These are phyloP conservation scores for Porites lobata DNA, from an alignment of 92 coral and sea anemone species.

Conservation along the genomic window DNA sequence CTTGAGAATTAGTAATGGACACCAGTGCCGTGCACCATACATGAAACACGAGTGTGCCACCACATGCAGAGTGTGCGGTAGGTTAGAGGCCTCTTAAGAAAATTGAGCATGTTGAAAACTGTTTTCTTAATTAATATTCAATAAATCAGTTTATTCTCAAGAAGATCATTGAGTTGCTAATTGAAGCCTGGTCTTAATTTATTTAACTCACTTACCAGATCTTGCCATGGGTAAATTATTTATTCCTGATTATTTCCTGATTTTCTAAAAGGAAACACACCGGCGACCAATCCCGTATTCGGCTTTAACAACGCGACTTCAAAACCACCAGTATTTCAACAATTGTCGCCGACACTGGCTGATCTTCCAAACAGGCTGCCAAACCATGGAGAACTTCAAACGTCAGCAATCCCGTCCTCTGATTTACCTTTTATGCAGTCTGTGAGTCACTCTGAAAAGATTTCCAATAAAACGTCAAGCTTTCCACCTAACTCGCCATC, in stretches of 20 bases:
- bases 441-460: background rate
- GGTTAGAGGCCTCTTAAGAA: too few species aligned
- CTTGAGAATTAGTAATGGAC: constrained; percentile 35
- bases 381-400: constrained; percentile 1
- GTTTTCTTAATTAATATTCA: too few species aligned
- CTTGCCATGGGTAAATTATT: too few species aligned
- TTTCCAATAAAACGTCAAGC: constrained; percentile 15
- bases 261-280: too few species aligned
- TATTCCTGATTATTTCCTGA: too few species aligned
- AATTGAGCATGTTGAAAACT: too few species aligned
- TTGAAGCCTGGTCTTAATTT: too few species aligned
- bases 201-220: too few species aligned
- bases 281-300: too few species aligned
- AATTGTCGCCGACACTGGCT: background rate
- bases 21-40: constrained; percentile 52
- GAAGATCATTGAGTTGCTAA: too few species aligned
- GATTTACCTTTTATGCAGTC: too few species aligned
- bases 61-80: constrained; percentile 70
- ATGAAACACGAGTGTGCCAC: constrained; percentile 69
- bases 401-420: background rate
- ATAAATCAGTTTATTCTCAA: too few species aligned
- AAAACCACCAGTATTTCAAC: background rate
- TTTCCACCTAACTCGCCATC: background rate
- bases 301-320: background rate
- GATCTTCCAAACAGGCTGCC: background rate